phyloP scores from a whole-genome alignment of 2,797 vertebrate genomes.

The Geotrypetes seraphini region DNA sequence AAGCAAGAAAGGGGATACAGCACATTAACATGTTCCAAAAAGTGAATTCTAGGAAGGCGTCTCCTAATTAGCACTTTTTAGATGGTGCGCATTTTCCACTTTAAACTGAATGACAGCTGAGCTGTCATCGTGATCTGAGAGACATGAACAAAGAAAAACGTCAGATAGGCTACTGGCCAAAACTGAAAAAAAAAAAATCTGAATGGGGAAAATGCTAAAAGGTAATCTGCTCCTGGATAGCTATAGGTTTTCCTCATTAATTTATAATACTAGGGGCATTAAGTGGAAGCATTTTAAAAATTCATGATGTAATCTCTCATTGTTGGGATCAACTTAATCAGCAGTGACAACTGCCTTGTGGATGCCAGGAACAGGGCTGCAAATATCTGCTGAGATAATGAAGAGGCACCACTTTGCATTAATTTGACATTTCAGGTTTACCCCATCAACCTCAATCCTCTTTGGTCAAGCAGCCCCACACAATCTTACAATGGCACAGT shows the following conservation, averaged over 20 bases:
- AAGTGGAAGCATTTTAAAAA: conserved; percentile 15
- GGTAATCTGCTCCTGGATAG: conserved; percentile 20
- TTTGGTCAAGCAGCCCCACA: neutral
- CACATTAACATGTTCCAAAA: conserved; percentile 4
- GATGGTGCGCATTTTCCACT: neutral
- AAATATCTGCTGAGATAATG: neutral
- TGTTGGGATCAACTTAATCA: conserved; percentile 16
- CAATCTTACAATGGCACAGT: neutral
- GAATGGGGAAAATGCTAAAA: too few relatives aligned
- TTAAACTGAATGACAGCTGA: conserved; percentile 2
- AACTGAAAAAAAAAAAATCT: too few relatives aligned
- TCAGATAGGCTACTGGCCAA: too few relatives aligned
- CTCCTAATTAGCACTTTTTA: neutral
- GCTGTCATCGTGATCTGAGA: too few relatives aligned
- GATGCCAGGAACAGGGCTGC: conserved; percentile 4
- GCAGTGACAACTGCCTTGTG: conserved; percentile 4
- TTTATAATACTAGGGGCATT: conserved; percentile 12
- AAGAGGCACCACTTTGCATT: neutral
- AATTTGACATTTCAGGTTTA: neutral
- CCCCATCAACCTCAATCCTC: neutral
- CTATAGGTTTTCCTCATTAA: conserved; percentile 1
- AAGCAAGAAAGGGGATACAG: conserved; percentile 17
- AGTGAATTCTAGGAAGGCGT: conserved; percentile 3
- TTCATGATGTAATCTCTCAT: conserved; percentile 15
- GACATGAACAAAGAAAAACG: too few relatives aligned